phyloP scores from a whole-genome alignment of 2,888 invertebrate genomes.

The Aphidius colemani region DNA sequence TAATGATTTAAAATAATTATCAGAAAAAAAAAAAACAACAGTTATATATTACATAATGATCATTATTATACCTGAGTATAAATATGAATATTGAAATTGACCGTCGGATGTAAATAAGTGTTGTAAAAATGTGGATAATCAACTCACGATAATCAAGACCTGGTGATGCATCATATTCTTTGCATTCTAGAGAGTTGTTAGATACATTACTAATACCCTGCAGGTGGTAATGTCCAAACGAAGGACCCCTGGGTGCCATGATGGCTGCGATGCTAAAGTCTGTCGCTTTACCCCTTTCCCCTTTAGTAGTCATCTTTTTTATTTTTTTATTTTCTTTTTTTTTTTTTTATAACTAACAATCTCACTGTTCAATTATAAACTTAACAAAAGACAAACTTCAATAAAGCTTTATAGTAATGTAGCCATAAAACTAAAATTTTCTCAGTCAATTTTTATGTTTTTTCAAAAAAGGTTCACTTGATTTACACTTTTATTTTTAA shows the following conservation, averaged over 20 bases:
- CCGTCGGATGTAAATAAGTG: conserved; percentile 11
- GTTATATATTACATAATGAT: too few species aligned
- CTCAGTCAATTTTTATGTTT: not conserved
- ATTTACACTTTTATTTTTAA: too few species aligned
- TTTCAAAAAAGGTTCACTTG: too few species aligned
- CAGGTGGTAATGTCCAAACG: conserved; percentile 59
- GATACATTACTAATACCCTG: conserved; percentile 55
- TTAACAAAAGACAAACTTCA: not conserved
- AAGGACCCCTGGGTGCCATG: conserved; percentile 65
- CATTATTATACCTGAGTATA: too few species aligned
- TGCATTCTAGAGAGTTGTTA: conserved; percentile 51
- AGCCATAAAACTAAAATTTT: too few species aligned
- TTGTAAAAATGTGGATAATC: conserved; percentile 16
- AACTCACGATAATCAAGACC: conserved; percentile 53
- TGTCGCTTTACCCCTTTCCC: conserved; percentile 64
- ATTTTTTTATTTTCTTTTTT: conserved; percentile 63
- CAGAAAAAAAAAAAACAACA: too few species aligned
- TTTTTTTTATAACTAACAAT: conserved; percentile 57
- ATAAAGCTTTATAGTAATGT: not conserved
- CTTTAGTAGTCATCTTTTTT: conserved; percentile 62
- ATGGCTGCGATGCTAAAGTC: conserved; percentile 76
- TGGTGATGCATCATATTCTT: conserved; percentile 49
- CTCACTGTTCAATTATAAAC: not conserved
- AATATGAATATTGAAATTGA: not conserved
- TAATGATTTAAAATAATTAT: too few species aligned